phyloP scores from a whole-genome alignment of 1,140 invertebrate genomes.

The Rhopalosiphum maidis region DNA sequence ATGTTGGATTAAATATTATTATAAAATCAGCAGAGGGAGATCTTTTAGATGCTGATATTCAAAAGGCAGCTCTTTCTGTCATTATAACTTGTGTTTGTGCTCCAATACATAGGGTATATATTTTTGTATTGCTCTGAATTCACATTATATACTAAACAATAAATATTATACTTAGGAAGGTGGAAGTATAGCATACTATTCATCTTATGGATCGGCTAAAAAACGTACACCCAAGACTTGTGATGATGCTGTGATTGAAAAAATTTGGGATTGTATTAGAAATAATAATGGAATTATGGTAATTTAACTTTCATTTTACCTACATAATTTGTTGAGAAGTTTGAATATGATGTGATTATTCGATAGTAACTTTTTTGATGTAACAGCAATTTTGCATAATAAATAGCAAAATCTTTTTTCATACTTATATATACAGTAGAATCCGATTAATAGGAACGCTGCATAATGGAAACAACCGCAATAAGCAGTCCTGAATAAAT shows the following conservation, averaged over 20 bases:
- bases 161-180: conserved; percentile 65
- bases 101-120: conserved; percentile 78
- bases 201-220: conserved; percentile 70
- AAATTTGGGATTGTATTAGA: conserved; percentile 91
- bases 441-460: too few relatives aligned
- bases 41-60: conserved; percentile 86
- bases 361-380: background rate
- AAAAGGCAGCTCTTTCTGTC: conserved; percentile 86
- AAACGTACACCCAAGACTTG: conserved; percentile 73
- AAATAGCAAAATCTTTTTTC: background rate
- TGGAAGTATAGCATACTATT: conserved; percentile 72
- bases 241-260: conserved; percentile 85
- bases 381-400: background rate
- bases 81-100: conserved; percentile 94
- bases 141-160: background rate
- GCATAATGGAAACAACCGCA: too few relatives aligned
- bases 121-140: conserved; percentile 38
- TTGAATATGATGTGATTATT: background rate
- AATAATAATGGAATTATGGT: conserved; percentile 97
- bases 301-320: conserved; percentile 59
- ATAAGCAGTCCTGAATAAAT: too few relatives aligned
- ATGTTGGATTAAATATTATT: conserved; percentile 70
- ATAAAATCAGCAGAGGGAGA: conserved; percentile 88
- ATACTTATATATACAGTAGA: background rate
- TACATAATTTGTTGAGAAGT: background rate